Conservation (phyloP, 2,113 vertebrate genomes). For the Scytalopus superciliaris region DNA sequence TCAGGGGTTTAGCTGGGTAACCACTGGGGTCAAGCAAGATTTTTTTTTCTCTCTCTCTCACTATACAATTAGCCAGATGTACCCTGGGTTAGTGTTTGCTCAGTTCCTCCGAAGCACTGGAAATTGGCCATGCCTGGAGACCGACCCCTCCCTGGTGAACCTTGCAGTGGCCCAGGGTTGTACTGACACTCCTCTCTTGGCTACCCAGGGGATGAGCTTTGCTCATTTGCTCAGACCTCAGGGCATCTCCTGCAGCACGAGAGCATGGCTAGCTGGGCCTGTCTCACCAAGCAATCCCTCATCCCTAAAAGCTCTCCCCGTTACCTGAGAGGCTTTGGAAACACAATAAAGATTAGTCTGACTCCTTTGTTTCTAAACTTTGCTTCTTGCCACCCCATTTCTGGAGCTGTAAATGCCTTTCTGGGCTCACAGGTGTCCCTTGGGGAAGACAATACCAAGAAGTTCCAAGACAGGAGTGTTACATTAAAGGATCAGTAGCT, state of each 20-base stretch:
- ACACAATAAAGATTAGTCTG: background rate
- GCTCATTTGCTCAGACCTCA: background rate
- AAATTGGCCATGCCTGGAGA: constrained; percentile 10
- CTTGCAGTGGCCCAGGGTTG: background rate
- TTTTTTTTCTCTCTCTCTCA: background rate
- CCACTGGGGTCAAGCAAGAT: constrained; percentile 5
- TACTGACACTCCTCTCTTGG: background rate
- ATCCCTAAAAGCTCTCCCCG: background rate
- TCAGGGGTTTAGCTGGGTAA: constrained; percentile 39
- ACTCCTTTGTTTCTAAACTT: background rate
- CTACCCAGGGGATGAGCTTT: background rate
- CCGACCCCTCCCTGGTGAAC: background rate
- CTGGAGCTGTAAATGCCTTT: background rate
- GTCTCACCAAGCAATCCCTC: background rate
- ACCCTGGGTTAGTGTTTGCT: background rate
- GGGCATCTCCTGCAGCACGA: background rate
- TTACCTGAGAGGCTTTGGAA: background rate
- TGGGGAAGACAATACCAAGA: background rate
- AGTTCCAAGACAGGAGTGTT: background rate
- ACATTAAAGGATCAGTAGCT: background rate
- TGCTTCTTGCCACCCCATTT: background rate
- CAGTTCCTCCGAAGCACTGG: background rate
- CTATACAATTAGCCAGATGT: constrained; percentile 38
- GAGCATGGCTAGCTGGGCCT: background rate
- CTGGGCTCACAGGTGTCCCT: background rate